Percentiles rank a stretch among this genome's conserved stretches.
phyloP scores from a whole-genome alignment of 2,113 vertebrate species.

The Dermatemys mawii region DNA sequence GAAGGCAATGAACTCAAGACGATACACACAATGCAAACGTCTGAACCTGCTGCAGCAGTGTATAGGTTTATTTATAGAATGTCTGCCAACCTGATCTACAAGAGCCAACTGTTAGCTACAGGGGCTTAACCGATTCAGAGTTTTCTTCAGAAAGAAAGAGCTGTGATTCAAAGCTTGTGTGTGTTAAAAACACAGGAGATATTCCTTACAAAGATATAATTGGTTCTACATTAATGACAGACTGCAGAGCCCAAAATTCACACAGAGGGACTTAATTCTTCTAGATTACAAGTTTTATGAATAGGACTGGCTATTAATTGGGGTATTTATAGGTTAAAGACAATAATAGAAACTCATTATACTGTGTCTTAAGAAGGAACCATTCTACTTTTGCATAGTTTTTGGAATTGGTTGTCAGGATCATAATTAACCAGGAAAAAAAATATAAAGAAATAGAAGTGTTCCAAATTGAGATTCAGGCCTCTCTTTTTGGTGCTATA shows the following conservation, averaged over 20 bases:
- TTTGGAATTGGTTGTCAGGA: background rate
- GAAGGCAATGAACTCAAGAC: slow-evolving; percentile 40
- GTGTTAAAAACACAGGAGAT: slow-evolving; percentile 52
- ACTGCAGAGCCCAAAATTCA: slow-evolving; percentile 24
- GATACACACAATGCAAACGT: background rate
- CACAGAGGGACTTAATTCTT: slow-evolving; percentile 25
- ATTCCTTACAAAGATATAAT: slow-evolving; percentile 19
- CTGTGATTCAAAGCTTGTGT: slow-evolving; percentile 24
- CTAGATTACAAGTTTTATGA: background rate
- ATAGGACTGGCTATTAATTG: slow-evolving; percentile 32
- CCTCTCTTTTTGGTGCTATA: background rate
- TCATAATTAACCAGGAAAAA: background rate
- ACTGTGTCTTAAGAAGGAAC: background rate
- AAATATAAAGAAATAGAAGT: background rate
- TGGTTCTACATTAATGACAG: slow-evolving; percentile 30
- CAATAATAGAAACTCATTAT: slow-evolving; percentile 15
- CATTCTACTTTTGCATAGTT: background rate
- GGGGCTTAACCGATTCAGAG: slow-evolving; percentile 34
- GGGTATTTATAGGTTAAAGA: slow-evolving; percentile 21
- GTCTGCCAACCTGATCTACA: slow-evolving; percentile 11
- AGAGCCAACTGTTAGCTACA: background rate
- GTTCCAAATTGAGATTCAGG: background rate
- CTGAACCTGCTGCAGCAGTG: slow-evolving; percentile 11
- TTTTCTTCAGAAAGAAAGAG: slow-evolving; percentile 27
- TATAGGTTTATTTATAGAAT: slow-evolving; percentile 38